Evolutionary conservation across 2,888 invertebrate genomes (phyloP), one percentile per base, ranked within the genome.

Genomic region (Xestia xanthographa): DNA sequence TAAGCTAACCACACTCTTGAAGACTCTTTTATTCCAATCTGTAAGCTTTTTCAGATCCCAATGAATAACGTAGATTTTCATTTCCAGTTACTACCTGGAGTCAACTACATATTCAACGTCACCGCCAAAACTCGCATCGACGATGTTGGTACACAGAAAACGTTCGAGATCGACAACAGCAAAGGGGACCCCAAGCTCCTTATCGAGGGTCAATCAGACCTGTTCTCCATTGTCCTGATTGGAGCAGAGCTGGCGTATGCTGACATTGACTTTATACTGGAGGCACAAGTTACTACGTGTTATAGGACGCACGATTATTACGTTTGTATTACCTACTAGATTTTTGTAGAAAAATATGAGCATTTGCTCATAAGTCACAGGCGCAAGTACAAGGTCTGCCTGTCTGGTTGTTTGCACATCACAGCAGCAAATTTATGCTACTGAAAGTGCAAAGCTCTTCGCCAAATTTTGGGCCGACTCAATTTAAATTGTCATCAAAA

Each of bases 251-350:
- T 83, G 3, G 85, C 91, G 0, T 93, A 90, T 70, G 87, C 91
- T 11, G 94, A 95, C 75, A 82, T 90, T 41, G 86, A 87, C 29
- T 93, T 91, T 66, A 76, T 87, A 0, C 34, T 95, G 4, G 92
- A 93, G 76, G 95, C 94, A 20, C 87, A 91, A 29, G 91, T 95
- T 0, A 94, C 91, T 5, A 88, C 92, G n/a, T 95, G 95, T 72
- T 84, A 83, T 53, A 88, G 90, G 1, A 93, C 92, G 5, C 91
- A 94, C 58, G 93, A 95, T 85, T 95, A 94, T 86, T 92, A 93
- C 80, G 95, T 95, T 77, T 89, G 93, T 88, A 73, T 38, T 43
- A 0, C 12, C 34, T 1, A 2, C 26, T 17, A 0, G 2, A 20
- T 58, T 14, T 5, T 26, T 53, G 2, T 48, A 17, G 17, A 1